Evolutionary conservation across 2,113 vertebrate genomes (phyloP), one percentile per base, ranked within the genome.

Genomic region (Nyctibius bracteatus): DNA sequence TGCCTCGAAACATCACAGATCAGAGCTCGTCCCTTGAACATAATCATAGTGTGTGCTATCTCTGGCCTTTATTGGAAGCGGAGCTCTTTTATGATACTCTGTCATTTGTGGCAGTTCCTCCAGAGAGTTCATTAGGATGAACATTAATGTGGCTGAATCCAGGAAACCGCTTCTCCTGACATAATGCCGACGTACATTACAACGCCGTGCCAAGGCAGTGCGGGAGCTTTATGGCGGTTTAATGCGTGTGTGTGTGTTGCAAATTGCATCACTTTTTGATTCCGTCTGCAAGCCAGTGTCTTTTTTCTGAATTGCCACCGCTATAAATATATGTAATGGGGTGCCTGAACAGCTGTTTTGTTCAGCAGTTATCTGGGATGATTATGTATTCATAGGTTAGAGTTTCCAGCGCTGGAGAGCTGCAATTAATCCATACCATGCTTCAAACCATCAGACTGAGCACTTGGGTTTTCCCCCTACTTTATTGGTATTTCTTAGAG

Each of bases 81-180:
- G 72, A 83, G 79, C 77, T 86, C 94, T 88, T 92, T 94, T 78
- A 68, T 91, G 68, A 58, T 92, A 79, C 43, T 95, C 86, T 96
- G 92, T 95, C 94, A 94, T 75, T 91, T 88, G 67, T 92, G 96
- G 94, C 94, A 94, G 94, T 68, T 95, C 90, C 94, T 96, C 95
- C 65, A 51, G 97, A 96, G 95, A 93, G 81, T 97, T 96, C 96
- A 94, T 95, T 96, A 96, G 88, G 86, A 93, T 86, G 95, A 95
- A 79, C 96, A 81, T 93, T 97, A 92, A 96, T 93, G 96, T 88
- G 92, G 85, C 88, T 93, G 95, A 88, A 74, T 86, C 75, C 68
- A 62, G 88, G 85, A 94, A 95, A 79, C 87, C 59, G 90, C 94
- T 86, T 93, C 59, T 88, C 79, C 86, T 95, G 92, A 93, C 92